A percentile compares a stretch with the other conserved stretches of the same genome.
Evolutionary conservation across 23 tunicate species (phyloP).

Genomic region (Halocynthia roretzi): DNA sequence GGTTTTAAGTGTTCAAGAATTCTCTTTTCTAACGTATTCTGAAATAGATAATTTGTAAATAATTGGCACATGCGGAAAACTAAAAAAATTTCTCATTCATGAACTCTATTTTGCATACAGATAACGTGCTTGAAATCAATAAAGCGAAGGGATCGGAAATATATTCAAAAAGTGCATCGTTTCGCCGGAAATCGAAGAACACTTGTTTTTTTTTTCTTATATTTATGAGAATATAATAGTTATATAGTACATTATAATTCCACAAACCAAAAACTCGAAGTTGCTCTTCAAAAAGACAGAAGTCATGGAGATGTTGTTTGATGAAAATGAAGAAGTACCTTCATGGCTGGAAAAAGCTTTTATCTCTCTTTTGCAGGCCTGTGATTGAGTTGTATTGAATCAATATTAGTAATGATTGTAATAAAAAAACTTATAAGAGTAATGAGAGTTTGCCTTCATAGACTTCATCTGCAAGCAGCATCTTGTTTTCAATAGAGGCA

Average conservation of each 20-base stretch:
- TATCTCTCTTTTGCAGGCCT: slow-evolving; percentile 66
- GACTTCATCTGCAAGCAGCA: slow-evolving; percentile 48
- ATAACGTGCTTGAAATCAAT: too few relatives aligned
- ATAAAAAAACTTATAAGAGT: not conserved
- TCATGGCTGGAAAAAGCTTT: slow-evolving; percentile 21
- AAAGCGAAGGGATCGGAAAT: too few relatives aligned
- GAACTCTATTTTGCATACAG: too few relatives aligned
- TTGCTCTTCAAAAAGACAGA: slow-evolving; percentile 77
- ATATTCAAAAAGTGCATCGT: too few relatives aligned
- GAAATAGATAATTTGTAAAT: too few relatives aligned
- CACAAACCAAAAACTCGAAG: slow-evolving; percentile 67
- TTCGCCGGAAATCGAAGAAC: not conserved
- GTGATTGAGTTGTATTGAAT: not conserved
- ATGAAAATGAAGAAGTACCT: not conserved
- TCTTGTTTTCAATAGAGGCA: slow-evolving; percentile 16
- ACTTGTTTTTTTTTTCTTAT: not conserved
- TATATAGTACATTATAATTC: not conserved
- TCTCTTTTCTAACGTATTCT: not conserved
- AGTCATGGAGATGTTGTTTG: slow-evolving; percentile 20
- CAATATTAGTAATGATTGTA: not conserved
- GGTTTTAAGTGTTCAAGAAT: not conserved
- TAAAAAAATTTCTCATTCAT: too few relatives aligned
- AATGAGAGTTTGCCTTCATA: slow-evolving; percentile 27
- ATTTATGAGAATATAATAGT: not conserved
- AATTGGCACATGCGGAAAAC: too few relatives aligned